These are phyloP conservation scores for Emydura subglobosa DNA, from an alignment of 2,113 vertebrate species.

Conservation along the genomic window DNA sequence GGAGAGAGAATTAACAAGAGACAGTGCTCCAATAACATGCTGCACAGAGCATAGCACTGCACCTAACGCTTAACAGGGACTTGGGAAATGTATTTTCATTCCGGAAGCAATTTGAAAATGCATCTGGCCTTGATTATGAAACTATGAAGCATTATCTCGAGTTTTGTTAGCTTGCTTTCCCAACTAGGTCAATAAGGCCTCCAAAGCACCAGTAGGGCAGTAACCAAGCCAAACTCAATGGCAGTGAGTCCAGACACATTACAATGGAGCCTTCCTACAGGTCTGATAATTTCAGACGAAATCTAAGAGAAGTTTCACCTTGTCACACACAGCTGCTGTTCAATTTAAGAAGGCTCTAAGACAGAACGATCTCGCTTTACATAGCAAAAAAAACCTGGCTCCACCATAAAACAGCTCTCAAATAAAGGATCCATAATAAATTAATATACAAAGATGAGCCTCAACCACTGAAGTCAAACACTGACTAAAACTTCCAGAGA, in stretches of 20 bases:
- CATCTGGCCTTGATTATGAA: background rate
- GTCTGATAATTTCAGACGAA: background rate
- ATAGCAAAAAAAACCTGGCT: background rate
- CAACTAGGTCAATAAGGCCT: conserved; percentile 6
- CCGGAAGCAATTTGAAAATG: background rate
- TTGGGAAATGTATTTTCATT: background rate
- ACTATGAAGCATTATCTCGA: background rate
- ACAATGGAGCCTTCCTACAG: background rate
- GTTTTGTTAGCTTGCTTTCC: conserved; percentile 17
- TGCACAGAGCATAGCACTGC: background rate
- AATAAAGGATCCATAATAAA: background rate
- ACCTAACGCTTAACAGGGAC: background rate
- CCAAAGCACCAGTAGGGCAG: conserved; percentile 24
- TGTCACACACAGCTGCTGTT: background rate
- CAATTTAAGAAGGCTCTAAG: background rate
- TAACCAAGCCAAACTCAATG: conserved; percentile 39
- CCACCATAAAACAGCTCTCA: background rate
- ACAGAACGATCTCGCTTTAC: background rate
- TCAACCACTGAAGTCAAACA: background rate
- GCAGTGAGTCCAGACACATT: conserved; percentile 35
- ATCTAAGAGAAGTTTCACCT: background rate
- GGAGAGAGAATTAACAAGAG: background rate
- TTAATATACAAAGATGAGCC: fast-evolving
- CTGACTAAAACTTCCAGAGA: background rate
- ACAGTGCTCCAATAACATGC: background rate